Conservation (phyloP, 1,140 invertebrate genomes). For the Drosophila sturtevanti region DNA sequence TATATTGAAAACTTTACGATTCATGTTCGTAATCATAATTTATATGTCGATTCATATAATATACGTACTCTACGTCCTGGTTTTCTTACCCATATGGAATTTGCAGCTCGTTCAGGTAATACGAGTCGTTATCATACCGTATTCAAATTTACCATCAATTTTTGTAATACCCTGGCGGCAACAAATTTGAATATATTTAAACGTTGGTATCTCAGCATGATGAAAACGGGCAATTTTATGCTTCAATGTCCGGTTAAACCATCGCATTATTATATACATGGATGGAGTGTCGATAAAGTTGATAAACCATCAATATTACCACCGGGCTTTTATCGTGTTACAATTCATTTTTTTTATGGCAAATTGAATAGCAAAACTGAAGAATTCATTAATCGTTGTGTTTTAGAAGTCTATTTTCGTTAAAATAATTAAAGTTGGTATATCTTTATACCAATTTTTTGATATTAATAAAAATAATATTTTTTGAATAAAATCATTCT, state of each 20-base stretch:
- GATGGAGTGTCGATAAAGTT: conserved; percentile 13
- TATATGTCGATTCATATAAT: background rate
- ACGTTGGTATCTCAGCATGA: conserved; percentile 20
- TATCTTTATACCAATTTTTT: too few relatives aligned
- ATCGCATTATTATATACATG: conserved; percentile 20
- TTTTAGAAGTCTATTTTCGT: background rate
- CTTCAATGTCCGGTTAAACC: background rate
- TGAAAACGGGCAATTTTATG: conserved; percentile 24
- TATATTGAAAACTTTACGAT: background rate
- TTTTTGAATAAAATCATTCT: too few relatives aligned
- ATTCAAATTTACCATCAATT: conserved; percentile 1
- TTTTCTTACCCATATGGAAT: background rate
- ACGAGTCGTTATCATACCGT: background rate
- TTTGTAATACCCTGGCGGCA: background rate
- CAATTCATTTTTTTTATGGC: background rate
- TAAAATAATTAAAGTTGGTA: background rate
- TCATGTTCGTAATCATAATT: background rate
- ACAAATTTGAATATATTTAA: conserved; percentile 7
- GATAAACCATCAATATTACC: background rate
- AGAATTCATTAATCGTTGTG: background rate
- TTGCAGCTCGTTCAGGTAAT: background rate
- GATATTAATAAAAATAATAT: too few relatives aligned
- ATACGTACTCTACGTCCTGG: background rate
- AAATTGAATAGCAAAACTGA: conserved; percentile 8
- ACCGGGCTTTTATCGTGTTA: background rate